Base-by-base conservation (phyloP, 2,888 invertebrate species). In the Lasioglossum calceatum region DNA sequence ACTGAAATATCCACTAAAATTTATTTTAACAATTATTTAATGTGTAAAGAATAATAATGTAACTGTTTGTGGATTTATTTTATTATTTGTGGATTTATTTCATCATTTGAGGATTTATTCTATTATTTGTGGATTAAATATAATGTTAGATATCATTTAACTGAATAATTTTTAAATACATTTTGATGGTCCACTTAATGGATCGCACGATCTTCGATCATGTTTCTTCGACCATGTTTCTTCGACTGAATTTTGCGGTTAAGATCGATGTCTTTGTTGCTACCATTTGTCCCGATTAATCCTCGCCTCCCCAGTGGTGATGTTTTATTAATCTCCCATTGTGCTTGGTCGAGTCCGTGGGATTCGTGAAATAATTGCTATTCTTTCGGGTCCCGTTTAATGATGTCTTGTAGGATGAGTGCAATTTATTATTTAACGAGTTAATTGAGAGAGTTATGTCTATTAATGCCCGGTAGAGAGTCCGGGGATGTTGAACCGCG, bases 391-490 rank as follows among this genome's bases (percentile, higher is more conserved):
- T 23, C 58, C n/a, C 58, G n/a, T 58, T 58, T 58, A 58, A 58
- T 58, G n/a, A 58, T 58, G 58, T 58, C 58, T 58, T n/a, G 58
- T 27, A 58, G n/a, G 58, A 58, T 58, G n/a, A 58, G n/a, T n/a
- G 12, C 12, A n/a, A 58, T 58, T 58, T 12, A 58, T 58, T 58
- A 58, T 58, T 58, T 58, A 58, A 58, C 58, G 58, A 58, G 58
- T n/a, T 58, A 58, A 58, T 58, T 58, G n/a, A 58, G 58, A 58
- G 58, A 58, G 58, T n/a, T n/a, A 58, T 58, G 58, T 58, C 58
- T 58, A 58, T 58, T n/a, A 58, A 58, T n/a, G 10, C 58, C n/a
- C 58, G 58, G 12, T 1, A n/a, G n/a, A 58, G n/a, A n/a, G 12
- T 3, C n/a, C n/a, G 58, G 58, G 58, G n/a, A 58, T 58, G 58